Evolutionary conservation across 2,797 vertebrate species (phyloP), one percentile per base, ranked within the genome.

Genomic region (Malacoraja senta): DNA sequence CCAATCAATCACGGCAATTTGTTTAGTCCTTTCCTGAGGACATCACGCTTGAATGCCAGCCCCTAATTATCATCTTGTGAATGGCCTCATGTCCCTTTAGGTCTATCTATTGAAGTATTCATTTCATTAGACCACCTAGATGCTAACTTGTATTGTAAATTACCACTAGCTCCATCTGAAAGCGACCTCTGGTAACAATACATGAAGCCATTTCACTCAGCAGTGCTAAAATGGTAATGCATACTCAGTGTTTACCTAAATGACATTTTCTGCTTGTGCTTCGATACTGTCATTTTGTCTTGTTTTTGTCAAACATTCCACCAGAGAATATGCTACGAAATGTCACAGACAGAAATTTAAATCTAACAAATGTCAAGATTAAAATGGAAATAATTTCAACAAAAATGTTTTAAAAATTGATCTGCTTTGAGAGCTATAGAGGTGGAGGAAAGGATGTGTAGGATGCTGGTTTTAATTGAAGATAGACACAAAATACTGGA

Each of bases 121-220:
- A 96, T 96, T 96, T 96, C 97, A 97, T 96, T 95, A 96, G 96
- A 97, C 97, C 97, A 97, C 97, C 96, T 96, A 96, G 96, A 94
- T 94, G 95, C 95, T 94, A 94, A 94, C 94, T 94, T 93, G 78
- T 58, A 76, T 92, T 92, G 90, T 92, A 76, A 92, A 76, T 92
- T 92, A 74, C 90, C 71, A 72, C 68, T 91, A 74, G 24, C 21
- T 91, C 13, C 72, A 53, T 74, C 83, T 44, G 19, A 86, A 90
- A 93, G 81, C 90, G 93, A 83, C 92, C 65, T 80, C 81, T 92
- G 90, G 71, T 74, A 17, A 76, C 90, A 92, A 92, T 92, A 44
- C 38, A 92, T 44, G 71, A 92, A 92, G 90, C 71, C 90, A 76
- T 76, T 76, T 72, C 90, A 76, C 76, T 92, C 90, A 92, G 90